Evolutionary conservation across 2,797 vertebrate genomes (phyloP), one percentile per base, ranked within the genome.

Genomic region (Sebastiscus albofasciatus): DNA sequence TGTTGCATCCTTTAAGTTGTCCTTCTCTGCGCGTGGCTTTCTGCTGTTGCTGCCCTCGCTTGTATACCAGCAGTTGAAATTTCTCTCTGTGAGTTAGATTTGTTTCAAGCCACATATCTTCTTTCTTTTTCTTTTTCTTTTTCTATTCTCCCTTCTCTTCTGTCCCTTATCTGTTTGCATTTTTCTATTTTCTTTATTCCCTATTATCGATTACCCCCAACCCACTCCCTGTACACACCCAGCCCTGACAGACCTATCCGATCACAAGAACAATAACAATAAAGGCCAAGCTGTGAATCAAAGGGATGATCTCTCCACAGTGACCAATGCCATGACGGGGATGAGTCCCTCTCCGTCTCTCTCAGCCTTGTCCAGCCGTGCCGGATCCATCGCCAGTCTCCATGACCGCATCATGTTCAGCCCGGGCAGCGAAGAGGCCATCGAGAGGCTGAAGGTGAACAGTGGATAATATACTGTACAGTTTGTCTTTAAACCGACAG

Each of bases 321-420:
- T 99, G 97, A 98, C 97, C 96, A 98, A 98, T 69, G 96, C 97
- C 89, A 97, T 98, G 87, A 98, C 97, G 11, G 98, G 97, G 90
- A 97, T 99, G 97, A 99, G 98, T 85, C 98, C 98, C 71, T 99
- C 98, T 52, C 97, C 97, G 66, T 98, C 98, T 74, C 97, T 99
- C 81, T 97, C 98, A 0, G 98, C 96, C 87, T 87, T 99, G 93
- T 97, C 98, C 95, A 99, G 98, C 91, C 97, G 97, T 0, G 98
- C 97, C 0, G 97, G 97, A 82, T 99, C 98, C 0, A 98, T 99
- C 1, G 95, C 96, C 95, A 99, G 97, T 90, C 97, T 99, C 52
- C 97, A 99, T 0, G 98, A 99, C 81, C 98, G 98, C 89, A 97
- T 99, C 91, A 96, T 99, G 95, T 99, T 99, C 89, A 98, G 96